Evolutionary conservation across 1,140 invertebrate species (phyloP), one percentile per base, ranked within the genome.

Genomic region (Papilio dardanus): DNA sequence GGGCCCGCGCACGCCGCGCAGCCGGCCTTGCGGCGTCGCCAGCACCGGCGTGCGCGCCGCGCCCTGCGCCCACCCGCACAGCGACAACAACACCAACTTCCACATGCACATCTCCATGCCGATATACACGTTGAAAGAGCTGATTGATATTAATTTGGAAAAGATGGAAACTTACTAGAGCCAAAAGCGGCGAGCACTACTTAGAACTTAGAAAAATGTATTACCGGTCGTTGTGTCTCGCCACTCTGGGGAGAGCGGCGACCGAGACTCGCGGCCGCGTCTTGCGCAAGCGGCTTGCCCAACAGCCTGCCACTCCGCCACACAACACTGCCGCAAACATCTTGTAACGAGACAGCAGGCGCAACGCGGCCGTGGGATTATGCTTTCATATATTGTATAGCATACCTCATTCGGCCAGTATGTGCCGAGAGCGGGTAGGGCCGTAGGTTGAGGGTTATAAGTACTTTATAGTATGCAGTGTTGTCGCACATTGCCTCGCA

Each of bases 1-100:
- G n/a, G 79, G 31, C 24, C 79, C 79, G 0, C 84, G 69, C 10
- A 87, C 31, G 6, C 89, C 89, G 21, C 89, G 79, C 46, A 91
- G 62, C 62, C 75, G 80, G 8, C 89, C 89, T 66, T 88, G 79
- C 30, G 54, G 74, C 31, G 82, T 71, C 21, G 82, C 28, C 14
- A 91, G 46, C 30, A 84, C 74, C 12, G 83, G 83, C 6, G 88
- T 90, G 16, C 31, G 21, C 28, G 8, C 24, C 14, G 16, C 40
- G n/a, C 21, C 12, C 12, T 16, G 24, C 21, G 3, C n/a, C 42
- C 16, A 30, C 8, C 42, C n/a, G 7, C 16, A n/a, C 65, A 30
- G 14, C 65, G 7, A 31, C 2, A 14, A 31, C 31, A 66, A 16
- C 21, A 33, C 19, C 6, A 35, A 35, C 65, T n/a, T 24, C 10